Base-by-base conservation (phyloP, 2,888 invertebrate species). In the Heliconius hortense region DNA sequence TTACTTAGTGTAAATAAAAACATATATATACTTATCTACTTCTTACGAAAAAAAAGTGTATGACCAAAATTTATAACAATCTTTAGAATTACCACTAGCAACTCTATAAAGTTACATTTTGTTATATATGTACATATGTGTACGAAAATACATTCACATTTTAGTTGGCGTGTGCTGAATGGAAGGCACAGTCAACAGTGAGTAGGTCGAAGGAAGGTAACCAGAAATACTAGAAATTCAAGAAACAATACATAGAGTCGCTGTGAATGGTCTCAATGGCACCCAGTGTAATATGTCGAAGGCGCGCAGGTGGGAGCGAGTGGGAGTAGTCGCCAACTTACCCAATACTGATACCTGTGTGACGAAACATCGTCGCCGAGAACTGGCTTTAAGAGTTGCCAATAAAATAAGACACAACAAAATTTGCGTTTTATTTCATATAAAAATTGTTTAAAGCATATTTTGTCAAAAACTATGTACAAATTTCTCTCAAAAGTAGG, bases 81-180 rank as follows among this genome's bases (percentile, higher is more conserved):
- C 1, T n/a, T 60, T 15, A 28, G 24, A 13, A 26, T 26, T 28
- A 2, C 26, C 18, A 28, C 26, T 26, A 1, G 15, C 15, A 1
- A 60, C 60, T 26, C 26, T 15, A 8, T 11, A n/a, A 56, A n/a
- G n/a, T 11, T 11, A 56, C 15, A 26, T 26, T 60, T 2, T 26
- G 3, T 48, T 64, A n/a, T 13, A 48, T n/a, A n/a, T 8, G 24
- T 28, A n/a, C 15, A 31, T 28, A 72, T 43, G 18, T 18, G 31
- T 39, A 35, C 64, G 18, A 24, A 64, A 18, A 24, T 35, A 64
- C 31, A 60, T 74, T 31, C 68, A 68, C 11, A 69, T 71, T 75
- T 75, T 64, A 72, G 76, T 69, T 56, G 76, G 72, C 72, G 72
- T 68, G 18, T 31, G 66, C 43, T 73, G 73, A 76, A 73, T 71